These are phyloP conservation scores for Lycocerus yunnanus DNA, from an alignment of 2,888 invertebrate genomes.

Conservation along the genomic window DNA sequence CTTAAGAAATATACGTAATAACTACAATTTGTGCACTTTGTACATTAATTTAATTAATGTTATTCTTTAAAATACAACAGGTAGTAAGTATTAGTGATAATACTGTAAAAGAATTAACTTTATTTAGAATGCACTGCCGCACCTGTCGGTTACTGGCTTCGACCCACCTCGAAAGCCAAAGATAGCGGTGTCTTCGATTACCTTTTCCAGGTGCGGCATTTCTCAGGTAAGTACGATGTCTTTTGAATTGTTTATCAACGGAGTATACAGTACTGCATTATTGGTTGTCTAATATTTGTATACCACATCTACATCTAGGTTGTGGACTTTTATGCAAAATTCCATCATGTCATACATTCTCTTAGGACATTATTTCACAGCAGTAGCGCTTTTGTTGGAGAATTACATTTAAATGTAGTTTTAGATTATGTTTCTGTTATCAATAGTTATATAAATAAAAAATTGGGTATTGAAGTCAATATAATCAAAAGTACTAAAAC, in stretches of 20 bases:
- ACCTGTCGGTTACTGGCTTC: slow-evolving; percentile 45
- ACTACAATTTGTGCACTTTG: neutral
- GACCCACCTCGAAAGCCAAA: slow-evolving; percentile 33
- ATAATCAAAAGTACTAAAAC: too few relatives aligned
- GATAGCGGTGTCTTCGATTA: slow-evolving; percentile 44
- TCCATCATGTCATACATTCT: too few relatives aligned
- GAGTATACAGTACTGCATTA: neutral
- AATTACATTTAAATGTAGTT: too few relatives aligned
- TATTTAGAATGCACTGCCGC: slow-evolving; percentile 40
- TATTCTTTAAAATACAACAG: slow-evolving; percentile 3
- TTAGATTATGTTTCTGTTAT: too few relatives aligned
- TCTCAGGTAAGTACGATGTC: slow-evolving; percentile 30
- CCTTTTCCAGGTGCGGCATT: slow-evolving; percentile 16
- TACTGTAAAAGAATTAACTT: slow-evolving; percentile 18
- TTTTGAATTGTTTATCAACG: neutral
- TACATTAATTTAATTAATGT: neutral
- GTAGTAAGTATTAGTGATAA: neutral
- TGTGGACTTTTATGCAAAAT: neutral
- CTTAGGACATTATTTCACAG: too few relatives aligned
- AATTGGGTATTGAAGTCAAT: too few relatives aligned
- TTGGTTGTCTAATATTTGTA: neutral
- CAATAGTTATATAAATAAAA: too few relatives aligned
- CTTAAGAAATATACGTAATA: neutral
- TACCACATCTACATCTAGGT: neutral
- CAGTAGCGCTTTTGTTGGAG: too few relatives aligned